Conservation (phyloP, 2,888 invertebrate genomes). For the Xestia sexstrigata region DNA sequence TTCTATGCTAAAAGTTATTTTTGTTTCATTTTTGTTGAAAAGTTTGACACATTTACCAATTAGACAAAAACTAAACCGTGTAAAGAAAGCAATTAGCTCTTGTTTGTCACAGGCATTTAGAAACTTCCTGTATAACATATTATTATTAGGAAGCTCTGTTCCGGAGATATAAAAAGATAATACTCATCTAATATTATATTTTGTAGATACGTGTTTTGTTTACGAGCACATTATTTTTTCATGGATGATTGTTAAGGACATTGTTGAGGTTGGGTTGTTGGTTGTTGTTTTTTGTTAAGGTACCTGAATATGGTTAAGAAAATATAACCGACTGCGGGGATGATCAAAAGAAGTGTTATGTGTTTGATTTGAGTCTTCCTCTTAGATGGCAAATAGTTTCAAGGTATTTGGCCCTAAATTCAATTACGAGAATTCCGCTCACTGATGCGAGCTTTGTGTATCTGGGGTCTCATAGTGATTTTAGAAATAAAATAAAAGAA, state of each 20-base stretch:
- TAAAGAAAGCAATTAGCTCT: background rate
- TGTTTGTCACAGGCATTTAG: background rate
- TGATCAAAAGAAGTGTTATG: no score
- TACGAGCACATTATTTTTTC: constrained; percentile 6
- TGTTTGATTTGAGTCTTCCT: background rate
- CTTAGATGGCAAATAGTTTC: background rate
- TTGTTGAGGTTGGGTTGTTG: no score
- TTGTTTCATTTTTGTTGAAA: background rate
- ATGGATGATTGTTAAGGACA: background rate
- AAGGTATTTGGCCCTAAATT: background rate
- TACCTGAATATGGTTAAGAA: background rate
- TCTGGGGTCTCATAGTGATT: no score
- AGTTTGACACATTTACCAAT: background rate
- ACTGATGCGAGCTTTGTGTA: background rate
- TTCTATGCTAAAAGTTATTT: background rate
- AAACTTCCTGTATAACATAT: background rate
- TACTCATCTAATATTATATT: constrained; percentile 1
- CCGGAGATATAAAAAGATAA: background rate
- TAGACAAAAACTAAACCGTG: background rate
- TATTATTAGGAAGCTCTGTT: constrained; percentile 1
- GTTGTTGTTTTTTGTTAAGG: no score
- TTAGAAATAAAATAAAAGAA: no score
- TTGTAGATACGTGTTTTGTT: background rate
- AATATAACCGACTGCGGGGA: background rate
- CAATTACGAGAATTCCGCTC: background rate